phyloP scores from a whole-genome alignment of 2,888 invertebrate genomes.

The Agrilus mali region DNA sequence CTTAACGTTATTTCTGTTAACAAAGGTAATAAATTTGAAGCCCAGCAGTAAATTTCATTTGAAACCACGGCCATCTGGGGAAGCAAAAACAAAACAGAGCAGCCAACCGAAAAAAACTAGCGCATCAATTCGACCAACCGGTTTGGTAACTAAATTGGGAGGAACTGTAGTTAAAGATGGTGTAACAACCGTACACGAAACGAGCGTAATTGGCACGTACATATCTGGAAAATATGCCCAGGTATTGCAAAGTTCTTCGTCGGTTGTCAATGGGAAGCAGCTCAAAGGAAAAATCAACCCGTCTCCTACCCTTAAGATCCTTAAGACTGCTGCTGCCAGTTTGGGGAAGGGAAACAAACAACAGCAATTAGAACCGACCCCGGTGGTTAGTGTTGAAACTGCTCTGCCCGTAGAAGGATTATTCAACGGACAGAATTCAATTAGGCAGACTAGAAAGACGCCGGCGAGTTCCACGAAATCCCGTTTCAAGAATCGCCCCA shows the following conservation, averaged over 20 bases:
- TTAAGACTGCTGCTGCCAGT: conserved; percentile 65
- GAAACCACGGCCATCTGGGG: conserved; percentile 36
- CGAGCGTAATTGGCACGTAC: conserved; percentile 79
- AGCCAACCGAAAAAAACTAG: conserved; percentile 34
- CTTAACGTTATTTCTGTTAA: too few species aligned
- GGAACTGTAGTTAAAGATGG: conserved; percentile 76
- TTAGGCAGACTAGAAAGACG: conserved; percentile 41
- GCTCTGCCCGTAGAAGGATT: conserved; percentile 40
- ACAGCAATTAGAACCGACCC: conserved; percentile 52
- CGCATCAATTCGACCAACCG: conserved; percentile 59
- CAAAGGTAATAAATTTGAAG: conserved; percentile 55
- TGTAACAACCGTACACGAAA: conserved; percentile 72
- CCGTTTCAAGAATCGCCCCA: conserved; percentile 47
- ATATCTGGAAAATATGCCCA: conserved; percentile 83
- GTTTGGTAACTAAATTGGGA: conserved; percentile 71
- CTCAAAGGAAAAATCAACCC: conserved; percentile 49
- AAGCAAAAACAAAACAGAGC: conserved; percentile 30
- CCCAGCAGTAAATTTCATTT: conserved; percentile 48
- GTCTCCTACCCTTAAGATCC: conserved; percentile 51
- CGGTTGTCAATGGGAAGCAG: conserved; percentile 39
- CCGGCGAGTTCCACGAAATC: conserved; percentile 26
- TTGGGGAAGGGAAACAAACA: conserved; percentile 35
- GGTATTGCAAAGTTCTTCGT: conserved; percentile 70
- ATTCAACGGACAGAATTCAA: conserved; percentile 35
- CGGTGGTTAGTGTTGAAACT: conserved; percentile 42